A percentile compares a stretch with the other conserved stretches of the same genome.
Evolutionary conservation across 2,113 vertebrate genomes (phyloP).

Genomic region (human): DNA sequence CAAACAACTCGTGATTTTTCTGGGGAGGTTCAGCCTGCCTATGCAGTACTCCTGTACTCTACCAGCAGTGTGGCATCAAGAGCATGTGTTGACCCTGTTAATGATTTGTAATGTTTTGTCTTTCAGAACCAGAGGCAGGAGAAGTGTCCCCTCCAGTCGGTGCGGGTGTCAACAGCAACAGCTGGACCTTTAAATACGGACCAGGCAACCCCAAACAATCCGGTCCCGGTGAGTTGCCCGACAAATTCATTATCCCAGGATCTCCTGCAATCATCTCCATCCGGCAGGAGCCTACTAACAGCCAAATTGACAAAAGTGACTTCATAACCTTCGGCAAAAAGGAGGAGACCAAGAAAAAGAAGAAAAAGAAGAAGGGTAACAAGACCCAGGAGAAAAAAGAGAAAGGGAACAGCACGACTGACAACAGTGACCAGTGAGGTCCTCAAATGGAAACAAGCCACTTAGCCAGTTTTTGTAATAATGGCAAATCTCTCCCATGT

Average conservation of each 20-base stretch:
- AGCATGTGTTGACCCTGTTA: background rate
- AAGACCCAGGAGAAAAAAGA: slow-evolving; percentile 96
- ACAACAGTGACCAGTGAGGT: slow-evolving; percentile 95
- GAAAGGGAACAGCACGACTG: slow-evolving; percentile 93
- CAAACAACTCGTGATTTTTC: background rate
- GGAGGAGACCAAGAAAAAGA: slow-evolving; percentile 98
- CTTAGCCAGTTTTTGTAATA: slow-evolving; percentile 88
- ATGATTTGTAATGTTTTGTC: slow-evolving; percentile 69
- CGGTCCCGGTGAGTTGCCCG: slow-evolving; percentile 97
- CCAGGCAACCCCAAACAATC: slow-evolving; percentile 94
- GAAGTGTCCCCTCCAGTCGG: slow-evolving; percentile 98
- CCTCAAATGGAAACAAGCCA: slow-evolving; percentile 83
- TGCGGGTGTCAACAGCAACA: slow-evolving; percentile 98
- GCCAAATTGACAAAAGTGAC: slow-evolving; percentile 97
- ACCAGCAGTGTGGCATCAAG: background rate
- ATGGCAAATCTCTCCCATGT: slow-evolving; percentile 87
- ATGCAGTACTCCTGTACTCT: background rate
- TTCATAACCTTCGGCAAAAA: slow-evolving; percentile 99
- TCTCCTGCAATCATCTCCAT: slow-evolving; percentile 99
- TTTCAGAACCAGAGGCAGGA: slow-evolving; percentile 95
- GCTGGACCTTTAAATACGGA: slow-evolving; percentile 99
- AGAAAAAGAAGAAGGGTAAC: slow-evolving; percentile 99
- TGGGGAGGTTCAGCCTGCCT: background rate
- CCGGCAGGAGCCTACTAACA: slow-evolving; percentile 94
- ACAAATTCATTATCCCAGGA: slow-evolving; percentile 99